Evolutionary conservation across 1,140 invertebrate genomes (phyloP), one percentile per base, ranked within the genome.

Genomic region (Temnothorax nylanderi): DNA sequence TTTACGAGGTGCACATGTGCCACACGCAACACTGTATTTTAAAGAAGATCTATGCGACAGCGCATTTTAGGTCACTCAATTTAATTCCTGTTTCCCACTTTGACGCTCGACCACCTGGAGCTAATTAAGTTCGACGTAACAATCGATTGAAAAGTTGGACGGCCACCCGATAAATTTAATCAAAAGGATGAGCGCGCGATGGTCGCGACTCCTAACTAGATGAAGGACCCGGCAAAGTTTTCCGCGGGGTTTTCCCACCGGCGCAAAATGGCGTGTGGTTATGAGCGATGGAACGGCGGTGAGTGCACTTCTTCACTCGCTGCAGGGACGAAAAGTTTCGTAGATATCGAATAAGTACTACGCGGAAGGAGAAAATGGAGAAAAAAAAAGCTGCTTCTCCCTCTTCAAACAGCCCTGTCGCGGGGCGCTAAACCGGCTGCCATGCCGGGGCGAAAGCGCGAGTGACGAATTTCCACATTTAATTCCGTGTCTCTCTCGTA

Each of bases 111-210:
- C 10, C 58, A 85, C 47, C 71, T 75, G 82, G 32, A 80, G 60
- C 47, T 84, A 84, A 82, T 87, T 74, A 84, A 84, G 65, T 84
- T 84, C 58, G 37, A 26, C 47, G 85, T 86, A 88, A 92, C 89
- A 86, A 87, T 87, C 91, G 89, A 92, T 92, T 89, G 86, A 88
- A 92, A 92, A 92, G 86, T 92, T 91, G 65, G 87, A 90, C 65
- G 88, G 69, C 62, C 62, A 37, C 6, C 34, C 78, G 85, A 91
- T 92, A 90, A 91, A 92, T 92, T 91, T 91, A 90, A 92, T 92
- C 86, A 86, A 86, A 91, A 90, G 88, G 85, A 72, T 60, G 67
- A 87, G 41, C 13, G 41, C 13, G 41, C 13, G 67, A 32, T 58
- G 56, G 49, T 74, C 60, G 87, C 60, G 76, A 80, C 64, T 49